Percentiles rank a stretch among this genome's conserved stretches.
Conservation (phyloP, 2,113 vertebrate genomes). For the Columba janthina region DNA sequence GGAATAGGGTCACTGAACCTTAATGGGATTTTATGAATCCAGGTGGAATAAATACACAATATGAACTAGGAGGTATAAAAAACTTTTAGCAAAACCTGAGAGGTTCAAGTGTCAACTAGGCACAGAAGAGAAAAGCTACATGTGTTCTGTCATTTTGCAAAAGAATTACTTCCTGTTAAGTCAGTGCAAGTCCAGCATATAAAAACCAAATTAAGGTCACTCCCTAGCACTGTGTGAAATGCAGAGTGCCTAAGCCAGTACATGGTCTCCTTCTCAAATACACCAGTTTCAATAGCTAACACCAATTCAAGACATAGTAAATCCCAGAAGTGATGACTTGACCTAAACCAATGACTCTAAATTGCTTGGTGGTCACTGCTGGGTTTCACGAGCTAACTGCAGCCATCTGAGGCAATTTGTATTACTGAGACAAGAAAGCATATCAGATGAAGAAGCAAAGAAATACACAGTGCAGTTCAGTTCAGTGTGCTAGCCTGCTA, state of each 20-base stretch:
- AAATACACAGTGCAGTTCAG: not conserved
- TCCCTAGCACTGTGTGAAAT: not conserved
- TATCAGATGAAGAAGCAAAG: not conserved
- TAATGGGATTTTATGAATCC: not conserved
- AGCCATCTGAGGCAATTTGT: not conserved
- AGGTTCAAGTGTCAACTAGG: not conserved
- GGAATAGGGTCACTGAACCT: not conserved
- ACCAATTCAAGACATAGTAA: not conserved
- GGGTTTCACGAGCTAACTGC: not conserved
- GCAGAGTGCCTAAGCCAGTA: not conserved
- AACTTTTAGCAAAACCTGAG: not conserved
- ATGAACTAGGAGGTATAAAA: not conserved
- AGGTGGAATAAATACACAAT: not conserved
- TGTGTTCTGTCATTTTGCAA: not conserved
- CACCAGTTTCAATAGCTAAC: not conserved
- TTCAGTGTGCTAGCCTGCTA: not conserved
- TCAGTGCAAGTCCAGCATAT: not conserved
- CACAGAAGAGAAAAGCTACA: not conserved
- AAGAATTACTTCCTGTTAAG: not conserved
- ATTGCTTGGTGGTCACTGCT: not conserved
- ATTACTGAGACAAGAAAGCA: not conserved
- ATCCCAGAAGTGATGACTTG: not conserved
- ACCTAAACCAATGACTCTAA: not conserved
- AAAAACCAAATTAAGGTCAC: not conserved
- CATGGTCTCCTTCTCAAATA: not conserved